phyloP scores from a whole-genome alignment of 2,888 invertebrate genomes.

The Alloplasta piceator region DNA sequence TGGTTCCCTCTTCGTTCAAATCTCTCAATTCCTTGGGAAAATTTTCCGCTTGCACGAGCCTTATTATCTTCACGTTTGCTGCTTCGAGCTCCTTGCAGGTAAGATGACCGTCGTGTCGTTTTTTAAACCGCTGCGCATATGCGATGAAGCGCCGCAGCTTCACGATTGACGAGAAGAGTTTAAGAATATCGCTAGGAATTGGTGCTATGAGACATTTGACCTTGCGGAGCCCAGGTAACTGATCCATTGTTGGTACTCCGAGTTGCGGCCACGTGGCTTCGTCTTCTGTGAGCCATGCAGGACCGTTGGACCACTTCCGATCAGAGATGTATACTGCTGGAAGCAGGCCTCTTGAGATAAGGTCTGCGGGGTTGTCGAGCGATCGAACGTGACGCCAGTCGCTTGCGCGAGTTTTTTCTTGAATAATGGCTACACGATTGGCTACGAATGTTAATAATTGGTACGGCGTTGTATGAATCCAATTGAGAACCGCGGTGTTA shows the following conservation, averaged over 20 bases:
- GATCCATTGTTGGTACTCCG: too few species aligned
- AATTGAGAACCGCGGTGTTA: constrained; percentile 51
- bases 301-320: constrained; percentile 32
- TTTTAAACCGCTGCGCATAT: constrained; percentile 14
- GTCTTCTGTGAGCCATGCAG: constrained; percentile 33
- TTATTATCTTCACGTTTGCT: constrained; percentile 24
- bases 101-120: neutral
- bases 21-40: constrained; percentile 15
- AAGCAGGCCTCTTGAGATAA: constrained; percentile 58
- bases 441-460: constrained; percentile 54
- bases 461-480: constrained; percentile 55
- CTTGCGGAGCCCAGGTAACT: constrained; percentile 9
- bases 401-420: constrained; percentile 27
- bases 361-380: constrained; percentile 65
- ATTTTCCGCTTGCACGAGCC: neutral
- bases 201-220: neutral
- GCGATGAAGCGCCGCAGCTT: neutral
- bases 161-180: constrained; percentile 18
- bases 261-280: constrained; percentile 30
- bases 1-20: neutral
- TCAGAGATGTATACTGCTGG: constrained; percentile 11
- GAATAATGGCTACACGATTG: constrained; percentile 59
- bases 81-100: constrained; percentile 5
- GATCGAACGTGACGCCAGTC: constrained; percentile 61
- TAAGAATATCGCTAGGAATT: neutral